A percentile compares a stretch with the other conserved stretches of the same genome.
These are phyloP conservation scores for Chrysomela aeneicollis DNA, from an alignment of 2,888 invertebrate genomes.

Conservation along the genomic window DNA sequence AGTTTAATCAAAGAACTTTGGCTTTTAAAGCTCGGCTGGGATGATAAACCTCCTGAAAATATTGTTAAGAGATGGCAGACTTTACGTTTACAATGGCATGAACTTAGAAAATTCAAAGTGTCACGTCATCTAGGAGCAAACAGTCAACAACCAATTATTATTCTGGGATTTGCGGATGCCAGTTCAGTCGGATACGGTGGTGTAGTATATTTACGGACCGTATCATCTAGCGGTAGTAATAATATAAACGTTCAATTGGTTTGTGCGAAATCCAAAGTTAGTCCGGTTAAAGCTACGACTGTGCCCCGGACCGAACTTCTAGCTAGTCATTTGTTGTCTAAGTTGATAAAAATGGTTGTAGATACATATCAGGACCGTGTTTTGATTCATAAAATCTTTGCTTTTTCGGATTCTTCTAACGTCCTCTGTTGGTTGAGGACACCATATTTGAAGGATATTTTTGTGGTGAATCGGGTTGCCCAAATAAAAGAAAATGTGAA, in stretches of 20 bases:
- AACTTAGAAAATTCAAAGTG: too few relatives aligned
- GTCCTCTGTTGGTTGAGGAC: too few relatives aligned
- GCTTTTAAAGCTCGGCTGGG: conserved; percentile 13
- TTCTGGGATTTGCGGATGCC: conserved; percentile 1
- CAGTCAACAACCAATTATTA: conserved; percentile 3
- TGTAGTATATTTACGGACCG: conserved; percentile 8
- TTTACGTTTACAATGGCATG: too few relatives aligned
- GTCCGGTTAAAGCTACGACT: background rate
- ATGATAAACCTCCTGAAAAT: too few relatives aligned
- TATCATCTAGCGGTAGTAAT: too few relatives aligned
- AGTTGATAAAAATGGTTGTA: conserved; percentile 8
- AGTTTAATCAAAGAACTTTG: conserved; percentile 14
- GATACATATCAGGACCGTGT: conserved; percentile 8
- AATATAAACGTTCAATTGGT: too few relatives aligned
- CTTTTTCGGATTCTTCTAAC: conserved; percentile 21
- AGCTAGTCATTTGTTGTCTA: background rate
- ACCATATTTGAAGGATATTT: too few relatives aligned
- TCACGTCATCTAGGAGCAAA: conserved; percentile 16
- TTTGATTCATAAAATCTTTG: conserved; percentile 7
- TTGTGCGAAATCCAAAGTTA: too few relatives aligned
- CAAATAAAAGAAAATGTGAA: too few relatives aligned
- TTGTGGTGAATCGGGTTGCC: too few relatives aligned
- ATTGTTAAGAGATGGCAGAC: too few relatives aligned
- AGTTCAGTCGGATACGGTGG: background rate
- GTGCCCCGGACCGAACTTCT: background rate